These are phyloP conservation scores for Brachystomella parvula DNA, from an alignment of 1,140 invertebrate genomes.

Conservation along the genomic window DNA sequence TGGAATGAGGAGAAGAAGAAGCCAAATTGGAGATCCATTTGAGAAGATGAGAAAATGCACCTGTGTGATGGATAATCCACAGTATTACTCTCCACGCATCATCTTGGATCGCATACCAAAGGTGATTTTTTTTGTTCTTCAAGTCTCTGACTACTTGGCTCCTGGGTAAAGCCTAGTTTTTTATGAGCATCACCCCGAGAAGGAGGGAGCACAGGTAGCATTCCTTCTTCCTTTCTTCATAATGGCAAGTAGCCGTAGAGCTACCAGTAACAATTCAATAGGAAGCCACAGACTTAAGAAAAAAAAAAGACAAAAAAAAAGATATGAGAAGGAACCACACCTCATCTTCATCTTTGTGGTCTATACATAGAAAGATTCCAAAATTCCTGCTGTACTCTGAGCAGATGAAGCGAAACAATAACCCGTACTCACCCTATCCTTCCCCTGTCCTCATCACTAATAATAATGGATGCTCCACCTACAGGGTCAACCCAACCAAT, in stretches of 20 bases:
- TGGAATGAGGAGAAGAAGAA: no score
- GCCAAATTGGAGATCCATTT: neutral
- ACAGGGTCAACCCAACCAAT: no score
- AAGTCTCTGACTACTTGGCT: no score
- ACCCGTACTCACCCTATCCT: no score
- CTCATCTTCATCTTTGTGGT: neutral
- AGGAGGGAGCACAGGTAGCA: conserved; percentile 9
- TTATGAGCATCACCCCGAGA: neutral
- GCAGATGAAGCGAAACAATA: no score
- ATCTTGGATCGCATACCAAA: neutral
- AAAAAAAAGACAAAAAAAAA: neutral
- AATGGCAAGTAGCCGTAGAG: neutral
- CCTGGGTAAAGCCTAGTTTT: neutral
- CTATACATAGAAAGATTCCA: no score
- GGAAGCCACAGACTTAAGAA: neutral
- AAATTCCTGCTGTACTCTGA: no score
- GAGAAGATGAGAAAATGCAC: neutral
- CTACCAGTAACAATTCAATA: conserved; percentile 2
- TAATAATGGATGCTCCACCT: no score
- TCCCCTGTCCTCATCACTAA: no score
- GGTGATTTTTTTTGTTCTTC: neutral
- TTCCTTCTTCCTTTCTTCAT: neutral
- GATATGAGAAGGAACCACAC: neutral
- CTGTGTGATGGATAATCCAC: neutral
- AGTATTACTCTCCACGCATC: neutral